Evolutionary conservation across 2,888 invertebrate genomes (phyloP).

Genomic region (Idaea straminata): DNA sequence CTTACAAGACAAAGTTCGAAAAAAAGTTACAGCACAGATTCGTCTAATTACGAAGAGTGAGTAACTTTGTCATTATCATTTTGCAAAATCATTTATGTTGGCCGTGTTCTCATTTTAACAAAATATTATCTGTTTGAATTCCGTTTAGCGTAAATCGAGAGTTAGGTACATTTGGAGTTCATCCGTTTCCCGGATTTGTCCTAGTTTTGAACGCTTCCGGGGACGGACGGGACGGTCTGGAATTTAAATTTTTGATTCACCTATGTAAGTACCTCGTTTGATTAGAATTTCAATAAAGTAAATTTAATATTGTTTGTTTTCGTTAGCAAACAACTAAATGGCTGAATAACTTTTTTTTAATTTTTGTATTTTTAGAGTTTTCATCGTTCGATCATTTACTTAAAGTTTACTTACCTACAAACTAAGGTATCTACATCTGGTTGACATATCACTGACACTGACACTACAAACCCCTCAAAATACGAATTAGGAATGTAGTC

Average conservation of each 20-base stretch:
- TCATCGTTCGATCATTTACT: background rate
- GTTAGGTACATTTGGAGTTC: background rate
- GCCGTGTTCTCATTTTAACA: background rate
- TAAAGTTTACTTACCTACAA: no score
- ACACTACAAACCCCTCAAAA: no score
- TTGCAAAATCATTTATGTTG: no score
- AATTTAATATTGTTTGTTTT: background rate
- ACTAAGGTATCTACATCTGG: no score
- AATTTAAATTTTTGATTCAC: conserved; percentile 1
- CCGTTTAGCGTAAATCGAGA: background rate
- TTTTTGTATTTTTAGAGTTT: background rate
- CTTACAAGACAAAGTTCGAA: no score
- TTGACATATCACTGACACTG: no score
- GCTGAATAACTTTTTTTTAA: background rate
- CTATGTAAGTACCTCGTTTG: background rate
- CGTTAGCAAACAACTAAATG: background rate
- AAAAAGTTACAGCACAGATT: no score
- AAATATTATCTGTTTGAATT: background rate
- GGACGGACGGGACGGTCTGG: background rate
- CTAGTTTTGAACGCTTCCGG: background rate
- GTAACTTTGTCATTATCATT: no score
- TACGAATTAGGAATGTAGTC: no score
- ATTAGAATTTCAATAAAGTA: background rate
- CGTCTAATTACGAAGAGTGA: no score
- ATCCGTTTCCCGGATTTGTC: background rate